Evolutionary conservation across 2,888 invertebrate genomes (phyloP).

Genomic region (Drosophila tripunctata): DNA sequence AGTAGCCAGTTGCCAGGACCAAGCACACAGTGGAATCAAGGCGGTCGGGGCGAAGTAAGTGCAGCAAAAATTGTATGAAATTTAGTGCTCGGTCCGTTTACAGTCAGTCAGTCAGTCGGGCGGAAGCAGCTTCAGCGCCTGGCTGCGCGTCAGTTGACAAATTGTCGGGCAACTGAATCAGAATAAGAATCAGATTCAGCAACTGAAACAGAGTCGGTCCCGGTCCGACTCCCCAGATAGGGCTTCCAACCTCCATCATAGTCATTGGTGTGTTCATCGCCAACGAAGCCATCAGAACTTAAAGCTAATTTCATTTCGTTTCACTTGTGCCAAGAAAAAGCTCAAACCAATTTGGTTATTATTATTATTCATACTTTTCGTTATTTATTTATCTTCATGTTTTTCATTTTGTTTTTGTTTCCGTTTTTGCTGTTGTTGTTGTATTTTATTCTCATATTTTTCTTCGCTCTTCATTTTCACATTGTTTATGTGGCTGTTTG

Average conservation of each 20-base stretch:
- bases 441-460: not conserved
- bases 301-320: conserved; percentile 73
- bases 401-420: not conserved
- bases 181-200: not conserved
- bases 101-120: conserved; percentile 63
- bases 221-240: not conserved
- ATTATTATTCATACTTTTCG: conserved; percentile 64
- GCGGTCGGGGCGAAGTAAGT: conserved; percentile 15
- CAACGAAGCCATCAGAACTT: conserved; percentile 45
- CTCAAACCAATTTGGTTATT: conserved; percentile 69
- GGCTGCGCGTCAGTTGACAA: conserved; percentile 75
- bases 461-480: conserved; percentile 17
- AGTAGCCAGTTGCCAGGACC: not conserved
- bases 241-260: not conserved
- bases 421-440: not conserved
- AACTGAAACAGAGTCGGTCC: not conserved
- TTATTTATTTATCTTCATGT: conserved; percentile 5
- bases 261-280: not conserved
- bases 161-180: conserved; percentile 48
- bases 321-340: conserved; percentile 65
- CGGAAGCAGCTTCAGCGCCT: conserved; percentile 71
- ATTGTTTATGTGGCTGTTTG: conserved; percentile 39
- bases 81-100: conserved; percentile 57
- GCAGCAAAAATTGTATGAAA: conserved; percentile 67
- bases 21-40: not conserved